phyloP scores from a whole-genome alignment of 2,888 invertebrate genomes.

The Ypsolopha sequella region DNA sequence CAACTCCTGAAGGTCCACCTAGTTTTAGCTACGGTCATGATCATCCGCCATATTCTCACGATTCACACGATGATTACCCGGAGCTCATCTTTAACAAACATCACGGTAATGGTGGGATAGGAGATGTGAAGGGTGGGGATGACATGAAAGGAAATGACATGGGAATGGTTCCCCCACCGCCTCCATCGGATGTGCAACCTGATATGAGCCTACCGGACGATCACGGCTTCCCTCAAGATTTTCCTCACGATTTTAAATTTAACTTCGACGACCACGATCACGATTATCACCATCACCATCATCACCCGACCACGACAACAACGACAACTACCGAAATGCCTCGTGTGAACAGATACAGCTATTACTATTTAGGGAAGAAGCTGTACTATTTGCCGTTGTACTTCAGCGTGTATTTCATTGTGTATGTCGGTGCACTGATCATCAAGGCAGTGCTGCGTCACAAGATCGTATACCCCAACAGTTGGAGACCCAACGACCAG shows the following conservation, averaged over 20 bases:
- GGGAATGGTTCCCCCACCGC: conserved; percentile 47
- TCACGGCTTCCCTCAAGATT: conserved; percentile 55
- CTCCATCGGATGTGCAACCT: conserved; percentile 22
- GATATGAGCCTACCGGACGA: conserved; percentile 30
- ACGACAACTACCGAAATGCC: conserved; percentile 64
- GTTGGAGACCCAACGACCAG: conserved; percentile 53
- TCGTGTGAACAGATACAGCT: conserved; percentile 76
- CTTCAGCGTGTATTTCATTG: conserved; percentile 78
- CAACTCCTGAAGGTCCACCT: conserved; percentile 14
- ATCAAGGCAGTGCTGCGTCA: conserved; percentile 80
- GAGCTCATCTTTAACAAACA: conserved; percentile 44
- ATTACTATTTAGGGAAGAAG: conserved; percentile 81
- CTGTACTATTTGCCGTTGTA: conserved; percentile 82
- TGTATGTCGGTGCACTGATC: conserved; percentile 79
- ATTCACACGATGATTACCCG: conserved; percentile 31
- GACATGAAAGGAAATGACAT: conserved; percentile 29
- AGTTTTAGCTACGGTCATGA: conserved; percentile 28
- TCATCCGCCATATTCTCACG: conserved; percentile 22
- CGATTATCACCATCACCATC: conserved; percentile 33
- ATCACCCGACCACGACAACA: conserved; percentile 44
- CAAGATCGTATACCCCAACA: conserved; percentile 75
- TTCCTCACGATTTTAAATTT: conserved; percentile 53
- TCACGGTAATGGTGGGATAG: conserved; percentile 21
- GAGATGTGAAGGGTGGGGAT: conserved; percentile 21
- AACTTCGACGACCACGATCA: conserved; percentile 50